These are phyloP conservation scores for Myocastor coypus DNA, from an alignment of 2,113 vertebrate genomes.

Conservation along the genomic window DNA sequence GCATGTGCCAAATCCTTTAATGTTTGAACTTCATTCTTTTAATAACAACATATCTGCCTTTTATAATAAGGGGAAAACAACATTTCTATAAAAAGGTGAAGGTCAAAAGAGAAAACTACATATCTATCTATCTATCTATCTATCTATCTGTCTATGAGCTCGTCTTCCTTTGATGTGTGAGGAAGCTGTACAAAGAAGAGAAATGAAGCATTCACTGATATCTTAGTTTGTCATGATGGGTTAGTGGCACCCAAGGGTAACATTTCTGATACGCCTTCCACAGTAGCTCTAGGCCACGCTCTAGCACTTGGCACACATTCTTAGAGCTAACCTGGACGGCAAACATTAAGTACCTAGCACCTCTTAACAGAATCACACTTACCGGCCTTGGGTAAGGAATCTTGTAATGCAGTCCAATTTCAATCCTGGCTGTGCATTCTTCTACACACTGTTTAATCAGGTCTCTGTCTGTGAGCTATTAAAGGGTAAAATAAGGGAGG, in stretches of 20 bases:
- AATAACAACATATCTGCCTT: constrained; percentile 24
- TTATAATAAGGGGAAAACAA: constrained; percentile 29
- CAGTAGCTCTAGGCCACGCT: neutral
- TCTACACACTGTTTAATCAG: constrained; percentile 91
- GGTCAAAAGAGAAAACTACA: constrained; percentile 13
- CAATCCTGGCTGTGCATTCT: constrained; percentile 96
- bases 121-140: no score
- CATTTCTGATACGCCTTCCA: neutral
- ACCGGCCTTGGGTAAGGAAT: constrained; percentile 97
- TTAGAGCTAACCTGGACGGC: neutral
- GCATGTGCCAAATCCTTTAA: neutral
- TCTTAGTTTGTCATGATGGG: neutral
- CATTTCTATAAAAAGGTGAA: constrained; percentile 12
- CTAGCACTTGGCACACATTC: neutral
- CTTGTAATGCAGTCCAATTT: constrained; percentile 96
- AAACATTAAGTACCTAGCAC: neutral
- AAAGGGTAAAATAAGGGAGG: constrained; percentile 46
- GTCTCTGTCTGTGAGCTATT: constrained; percentile 91
- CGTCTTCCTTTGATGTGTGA: neutral
- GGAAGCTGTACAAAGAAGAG: neutral
- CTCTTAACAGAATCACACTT: constrained; percentile 84
- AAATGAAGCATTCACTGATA: neutral
- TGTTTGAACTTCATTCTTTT: constrained; percentile 33
- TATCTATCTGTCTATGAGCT: no score
- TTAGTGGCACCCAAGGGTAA: neutral